Evolutionary conservation across 2,113 vertebrate genomes (phyloP), one percentile per base, ranked within the genome.

Genomic region (Bos javanicus): DNA sequence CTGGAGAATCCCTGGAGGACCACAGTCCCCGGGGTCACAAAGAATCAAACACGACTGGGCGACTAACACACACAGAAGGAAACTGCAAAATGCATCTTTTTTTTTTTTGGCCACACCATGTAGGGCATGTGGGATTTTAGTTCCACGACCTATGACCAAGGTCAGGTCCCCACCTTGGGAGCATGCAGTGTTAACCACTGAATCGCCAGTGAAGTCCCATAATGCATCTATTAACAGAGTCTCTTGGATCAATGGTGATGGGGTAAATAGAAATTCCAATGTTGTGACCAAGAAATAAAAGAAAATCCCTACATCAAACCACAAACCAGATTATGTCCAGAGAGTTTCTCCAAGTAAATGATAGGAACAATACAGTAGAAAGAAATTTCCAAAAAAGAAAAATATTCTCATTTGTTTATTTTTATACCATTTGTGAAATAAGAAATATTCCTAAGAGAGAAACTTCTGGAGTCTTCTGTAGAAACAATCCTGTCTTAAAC

Each of bases 311-410:
- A 80, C 76, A 60, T 90, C 56, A 62, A 84, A 54, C 52, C 12
- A 17, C 67, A 93, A 93, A 83, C 71, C 25, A 95, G n/a, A 82
- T 87, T 30, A 82, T 39, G 10, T 59, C 30, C 86, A 87, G 46
- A 91, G 39, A 67, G 26, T 78, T 86, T 59, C 83, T 95, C 54
- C n/a, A 96, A 93, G 21, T 52, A 97, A 95, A 96, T 43, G 25
- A 86, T 3, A 90, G 6, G 30, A 78, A 36, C 4, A 36, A 7
- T 52, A 56, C 23, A 25, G 33, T 60, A 78, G 94, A 95, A 80
- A 71, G 30, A 95, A 95, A 74, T 23, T 23, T 59, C 28, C 10
- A n/a, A 39, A 46, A 76, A 89, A 50, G 17, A 56, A 91, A 88
- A 56, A 56, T 28, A n/a, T 26, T 85, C 25, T 48, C 25, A 25